Conservation (phyloP, 1,140 invertebrate species). For the Stegodyphus mimosarum region DNA sequence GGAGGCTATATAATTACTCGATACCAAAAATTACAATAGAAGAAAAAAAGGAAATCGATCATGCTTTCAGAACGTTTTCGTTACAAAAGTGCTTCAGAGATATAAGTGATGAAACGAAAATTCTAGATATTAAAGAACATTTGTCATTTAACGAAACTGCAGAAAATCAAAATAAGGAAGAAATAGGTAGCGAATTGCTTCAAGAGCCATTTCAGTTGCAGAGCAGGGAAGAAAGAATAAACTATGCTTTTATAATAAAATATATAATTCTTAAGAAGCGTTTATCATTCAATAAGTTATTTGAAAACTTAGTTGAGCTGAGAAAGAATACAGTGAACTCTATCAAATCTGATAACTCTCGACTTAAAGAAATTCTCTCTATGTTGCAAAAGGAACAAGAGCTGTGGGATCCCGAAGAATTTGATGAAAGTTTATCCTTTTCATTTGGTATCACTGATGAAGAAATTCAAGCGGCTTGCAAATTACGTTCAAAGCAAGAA, state of each 20-base stretch:
- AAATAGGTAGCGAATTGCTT: neutral
- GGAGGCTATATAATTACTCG: constrained; percentile 21
- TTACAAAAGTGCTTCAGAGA: neutral
- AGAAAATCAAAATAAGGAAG: neutral
- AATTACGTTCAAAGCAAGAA: neutral
- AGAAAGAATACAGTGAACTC: neutral
- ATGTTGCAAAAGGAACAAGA: neutral
- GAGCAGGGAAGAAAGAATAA: constrained; percentile 20
- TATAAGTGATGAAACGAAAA: neutral
- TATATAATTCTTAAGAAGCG: constrained; percentile 38
- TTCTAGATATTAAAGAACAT: neutral
- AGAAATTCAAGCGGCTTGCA: constrained; percentile 20
- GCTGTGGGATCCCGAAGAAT: neutral
- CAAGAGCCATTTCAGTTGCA: constrained; percentile 5
- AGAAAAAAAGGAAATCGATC: neutral
- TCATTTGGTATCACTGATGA: neutral
- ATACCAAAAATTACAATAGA: neutral
- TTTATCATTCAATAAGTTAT: constrained; percentile 9
- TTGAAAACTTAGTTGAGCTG: constrained; percentile 1
- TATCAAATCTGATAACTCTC: neutral
- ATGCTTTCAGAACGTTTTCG: neutral
- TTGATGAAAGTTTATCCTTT: neutral
- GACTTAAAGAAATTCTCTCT: neutral
- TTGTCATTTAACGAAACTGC: neutral
- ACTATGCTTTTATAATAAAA: constrained; percentile 15